A percentile compares a stretch with the other conserved stretches of the same genome.
These are phyloP conservation scores for Synaphobranchus kaupii DNA, from an alignment of 2,797 vertebrate species.

Conservation along the genomic window DNA sequence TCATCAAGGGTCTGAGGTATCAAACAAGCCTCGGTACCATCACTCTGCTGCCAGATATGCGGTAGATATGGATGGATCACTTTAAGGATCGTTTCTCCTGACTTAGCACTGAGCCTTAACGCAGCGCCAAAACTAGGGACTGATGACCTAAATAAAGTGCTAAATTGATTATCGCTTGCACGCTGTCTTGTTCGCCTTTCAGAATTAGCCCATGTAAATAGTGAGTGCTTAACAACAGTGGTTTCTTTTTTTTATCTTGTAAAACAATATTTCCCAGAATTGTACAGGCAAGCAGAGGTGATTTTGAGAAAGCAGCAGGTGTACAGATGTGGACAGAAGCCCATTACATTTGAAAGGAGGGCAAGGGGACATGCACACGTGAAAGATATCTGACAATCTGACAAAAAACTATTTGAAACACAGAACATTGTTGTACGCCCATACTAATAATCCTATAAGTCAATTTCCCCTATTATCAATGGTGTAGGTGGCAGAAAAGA, in stretches of 20 bases:
- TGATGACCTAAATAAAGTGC: background rate
- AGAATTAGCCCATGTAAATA: background rate
- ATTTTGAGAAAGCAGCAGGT: background rate
- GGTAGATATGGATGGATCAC: no score
- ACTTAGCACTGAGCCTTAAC: background rate
- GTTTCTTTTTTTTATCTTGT: background rate
- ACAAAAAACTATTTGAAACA: background rate
- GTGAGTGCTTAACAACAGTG: background rate
- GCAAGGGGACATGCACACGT: background rate
- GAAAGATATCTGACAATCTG: no score
- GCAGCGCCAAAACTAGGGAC: background rate
- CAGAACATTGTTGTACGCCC: background rate
- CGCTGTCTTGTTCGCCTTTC: background rate
- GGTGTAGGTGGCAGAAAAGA: background rate
- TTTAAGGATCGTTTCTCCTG: no score
- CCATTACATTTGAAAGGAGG: background rate
- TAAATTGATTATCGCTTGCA: slow-evolving; percentile 8
- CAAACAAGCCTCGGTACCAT: no score
- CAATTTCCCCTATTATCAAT: background rate
- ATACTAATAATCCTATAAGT: background rate
- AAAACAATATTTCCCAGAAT: background rate
- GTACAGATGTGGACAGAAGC: background rate
- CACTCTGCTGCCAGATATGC: no score
- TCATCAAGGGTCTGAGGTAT: no score
- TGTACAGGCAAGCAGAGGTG: background rate